Conservation (phyloP, 2,113 vertebrate genomes). For the Pluvialis apricaria region DNA sequence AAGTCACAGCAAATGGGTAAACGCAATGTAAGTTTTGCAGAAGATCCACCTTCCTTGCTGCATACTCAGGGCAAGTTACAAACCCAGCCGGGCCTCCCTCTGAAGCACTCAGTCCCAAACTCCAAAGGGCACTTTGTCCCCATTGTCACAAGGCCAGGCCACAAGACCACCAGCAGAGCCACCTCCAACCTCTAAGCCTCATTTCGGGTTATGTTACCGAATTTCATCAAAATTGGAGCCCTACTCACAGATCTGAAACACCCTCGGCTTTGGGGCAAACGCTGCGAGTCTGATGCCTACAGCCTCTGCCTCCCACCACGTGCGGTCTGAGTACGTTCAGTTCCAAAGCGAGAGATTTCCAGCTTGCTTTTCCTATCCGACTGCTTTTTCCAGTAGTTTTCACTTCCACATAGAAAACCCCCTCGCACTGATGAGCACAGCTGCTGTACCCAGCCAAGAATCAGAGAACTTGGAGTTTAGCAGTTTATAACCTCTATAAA, state of each 20-base stretch:
- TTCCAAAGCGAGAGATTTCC: not conserved
- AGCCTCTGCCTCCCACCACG: fast-evolving
- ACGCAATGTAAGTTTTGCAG: fast-evolving
- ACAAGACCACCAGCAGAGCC: not conserved
- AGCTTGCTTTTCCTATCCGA: not conserved
- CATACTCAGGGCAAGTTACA: too few species aligned
- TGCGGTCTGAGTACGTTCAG: fast-evolving
- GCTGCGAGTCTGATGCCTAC: not conserved
- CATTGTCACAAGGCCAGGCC: not conserved
- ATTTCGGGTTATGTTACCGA: fast-evolving
- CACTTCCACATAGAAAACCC: not conserved
- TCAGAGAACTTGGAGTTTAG: not conserved
- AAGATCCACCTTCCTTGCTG: not conserved
- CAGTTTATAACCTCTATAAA: not conserved
- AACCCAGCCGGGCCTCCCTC: not conserved
- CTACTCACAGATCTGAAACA: not conserved
- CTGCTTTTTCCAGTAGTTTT: not conserved
- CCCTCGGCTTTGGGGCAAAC: not conserved
- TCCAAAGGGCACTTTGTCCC: not conserved
- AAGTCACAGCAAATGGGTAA: not conserved
- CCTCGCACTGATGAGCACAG: fast-evolving
- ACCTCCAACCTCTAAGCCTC: not conserved
- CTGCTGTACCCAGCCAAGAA: not conserved
- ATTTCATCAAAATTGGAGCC: not conserved
- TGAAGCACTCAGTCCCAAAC: not conserved